Percentiles rank a stretch among this genome's conserved stretches.
Conservation (phyloP, 2,888 invertebrate species). For the Limnephilus auricula region DNA sequence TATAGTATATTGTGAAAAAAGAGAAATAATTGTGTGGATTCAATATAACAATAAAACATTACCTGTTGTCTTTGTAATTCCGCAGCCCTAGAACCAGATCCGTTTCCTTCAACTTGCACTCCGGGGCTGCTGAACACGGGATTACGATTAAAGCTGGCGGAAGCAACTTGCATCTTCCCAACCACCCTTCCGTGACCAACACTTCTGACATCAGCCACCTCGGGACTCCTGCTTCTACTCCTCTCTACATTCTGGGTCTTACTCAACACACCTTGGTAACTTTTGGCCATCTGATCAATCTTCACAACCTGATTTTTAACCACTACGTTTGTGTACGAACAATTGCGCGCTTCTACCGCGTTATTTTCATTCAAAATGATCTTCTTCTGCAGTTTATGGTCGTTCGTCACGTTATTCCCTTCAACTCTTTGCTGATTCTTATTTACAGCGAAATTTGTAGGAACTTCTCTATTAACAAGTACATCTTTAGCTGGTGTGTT, state of each 20-base stretch:
- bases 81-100: constrained; percentile 23
- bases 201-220: not conserved
- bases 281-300: constrained; percentile 76
- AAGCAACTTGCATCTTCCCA: constrained; percentile 57
- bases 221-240: constrained; percentile 22
- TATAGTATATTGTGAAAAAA: too few relatives aligned
- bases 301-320: constrained; percentile 73
- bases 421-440: constrained; percentile 75
- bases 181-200: not conserved
- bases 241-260: constrained; percentile 46
- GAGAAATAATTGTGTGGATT: too few relatives aligned
- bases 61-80: constrained; percentile 57
- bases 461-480: constrained; percentile 80
- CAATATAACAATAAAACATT: not conserved
- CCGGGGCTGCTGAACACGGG: constrained; percentile 57
- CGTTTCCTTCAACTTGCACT: not conserved
- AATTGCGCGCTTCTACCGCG: constrained; percentile 71
- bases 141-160: constrained; percentile 72
- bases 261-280: constrained; percentile 49
- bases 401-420: constrained; percentile 60
- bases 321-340: constrained; percentile 74
- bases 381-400: constrained; percentile 37
- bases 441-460: constrained; percentile 79
- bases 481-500: constrained; percentile 91
- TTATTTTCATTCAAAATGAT: constrained; percentile 72